phyloP scores from a whole-genome alignment of 2,888 invertebrate species.

The Cabera pusaria region DNA sequence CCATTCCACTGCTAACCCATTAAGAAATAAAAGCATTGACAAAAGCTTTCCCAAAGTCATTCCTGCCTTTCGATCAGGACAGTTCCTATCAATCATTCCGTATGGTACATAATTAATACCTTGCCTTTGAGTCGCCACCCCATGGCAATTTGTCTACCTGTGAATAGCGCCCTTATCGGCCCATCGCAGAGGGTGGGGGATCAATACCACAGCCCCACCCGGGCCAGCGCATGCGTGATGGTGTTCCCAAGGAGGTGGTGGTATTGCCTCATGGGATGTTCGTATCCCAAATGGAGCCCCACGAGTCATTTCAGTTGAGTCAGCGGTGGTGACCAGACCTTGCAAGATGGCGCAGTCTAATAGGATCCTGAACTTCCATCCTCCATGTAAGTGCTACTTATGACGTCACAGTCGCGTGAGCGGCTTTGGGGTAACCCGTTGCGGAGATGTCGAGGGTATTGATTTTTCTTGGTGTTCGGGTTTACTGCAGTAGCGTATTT shows the following conservation, averaged over 20 bases:
- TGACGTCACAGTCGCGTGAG: constrained; percentile 16
- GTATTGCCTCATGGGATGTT: constrained; percentile 62
- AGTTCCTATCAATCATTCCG: constrained; percentile 70
- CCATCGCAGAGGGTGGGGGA: constrained; percentile 69
- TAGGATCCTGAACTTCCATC: constrained; percentile 21
- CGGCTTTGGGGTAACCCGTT: constrained; percentile 2
- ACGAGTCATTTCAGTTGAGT: constrained; percentile 62
- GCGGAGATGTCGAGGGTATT: constrained; percentile 12
- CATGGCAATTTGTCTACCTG: constrained; percentile 67
- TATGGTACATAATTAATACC: constrained; percentile 72
- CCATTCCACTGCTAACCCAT: constrained; percentile 17
- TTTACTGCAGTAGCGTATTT: constrained; percentile 20
- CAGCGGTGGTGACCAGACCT: constrained; percentile 45
- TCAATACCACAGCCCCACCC: constrained; percentile 79
- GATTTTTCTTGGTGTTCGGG: constrained; percentile 16
- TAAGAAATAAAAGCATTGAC: constrained; percentile 29
- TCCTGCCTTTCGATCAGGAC: constrained; percentile 41
- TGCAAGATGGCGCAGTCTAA: constrained; percentile 21
- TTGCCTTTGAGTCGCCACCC: constrained; percentile 65
- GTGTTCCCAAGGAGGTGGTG: constrained; percentile 60
- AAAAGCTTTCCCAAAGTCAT: constrained; percentile 30
- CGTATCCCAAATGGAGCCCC: constrained; percentile 54
- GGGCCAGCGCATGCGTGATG: constrained; percentile 70
- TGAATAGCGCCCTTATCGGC: constrained; percentile 69
- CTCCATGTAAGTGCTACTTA: constrained; percentile 42